phyloP scores from a whole-genome alignment of 2,888 invertebrate genomes.

The Hemithea aestivaria region DNA sequence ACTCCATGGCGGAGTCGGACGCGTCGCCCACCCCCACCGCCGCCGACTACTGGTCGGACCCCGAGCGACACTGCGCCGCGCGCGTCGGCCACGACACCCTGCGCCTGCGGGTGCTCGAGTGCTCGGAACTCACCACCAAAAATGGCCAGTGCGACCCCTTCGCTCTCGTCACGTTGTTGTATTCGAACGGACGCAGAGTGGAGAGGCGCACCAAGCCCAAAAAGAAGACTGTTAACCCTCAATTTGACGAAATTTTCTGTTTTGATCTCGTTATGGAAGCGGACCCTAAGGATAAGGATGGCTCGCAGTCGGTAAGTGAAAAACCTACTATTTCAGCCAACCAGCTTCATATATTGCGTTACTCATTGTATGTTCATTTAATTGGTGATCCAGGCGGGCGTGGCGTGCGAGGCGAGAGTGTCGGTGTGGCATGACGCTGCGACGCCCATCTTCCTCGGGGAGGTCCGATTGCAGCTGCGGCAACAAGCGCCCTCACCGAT shows the following conservation, averaged over 20 bases:
- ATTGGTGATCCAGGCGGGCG: conserved; percentile 69
- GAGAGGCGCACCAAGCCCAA: conserved; percentile 90
- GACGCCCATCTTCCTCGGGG: conserved; percentile 92
- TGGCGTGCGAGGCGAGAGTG: conserved; percentile 89
- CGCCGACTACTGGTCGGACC: conserved; percentile 75
- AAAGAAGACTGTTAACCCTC: conserved; percentile 94
- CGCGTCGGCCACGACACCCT: conserved; percentile 69
- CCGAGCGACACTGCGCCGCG: conserved; percentile 69
- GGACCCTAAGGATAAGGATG: conserved; percentile 74
- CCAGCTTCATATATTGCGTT: too few relatives aligned
- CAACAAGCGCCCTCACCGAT: conserved; percentile 76
- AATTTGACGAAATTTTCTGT: conserved; percentile 92
- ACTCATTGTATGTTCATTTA: conserved; percentile 1
- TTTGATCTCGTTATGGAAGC: conserved; percentile 83
- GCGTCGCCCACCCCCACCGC: conserved; percentile 65
- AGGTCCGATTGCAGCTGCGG: conserved; percentile 88
- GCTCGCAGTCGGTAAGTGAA: conserved; percentile 75
- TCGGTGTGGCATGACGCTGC: conserved; percentile 93
- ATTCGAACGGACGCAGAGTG: conserved; percentile 89
- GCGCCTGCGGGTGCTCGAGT: conserved; percentile 87
- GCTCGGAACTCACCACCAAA: conserved; percentile 91
- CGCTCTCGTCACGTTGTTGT: conserved; percentile 88
- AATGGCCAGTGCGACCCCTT: conserved; percentile 96
- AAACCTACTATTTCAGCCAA: background rate
- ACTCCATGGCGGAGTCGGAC: conserved; percentile 64